Evolutionary conservation across 2,113 vertebrate genomes (phyloP), one percentile per base, ranked within the genome.

Genomic region (Petrocephalus zakoni): DNA sequence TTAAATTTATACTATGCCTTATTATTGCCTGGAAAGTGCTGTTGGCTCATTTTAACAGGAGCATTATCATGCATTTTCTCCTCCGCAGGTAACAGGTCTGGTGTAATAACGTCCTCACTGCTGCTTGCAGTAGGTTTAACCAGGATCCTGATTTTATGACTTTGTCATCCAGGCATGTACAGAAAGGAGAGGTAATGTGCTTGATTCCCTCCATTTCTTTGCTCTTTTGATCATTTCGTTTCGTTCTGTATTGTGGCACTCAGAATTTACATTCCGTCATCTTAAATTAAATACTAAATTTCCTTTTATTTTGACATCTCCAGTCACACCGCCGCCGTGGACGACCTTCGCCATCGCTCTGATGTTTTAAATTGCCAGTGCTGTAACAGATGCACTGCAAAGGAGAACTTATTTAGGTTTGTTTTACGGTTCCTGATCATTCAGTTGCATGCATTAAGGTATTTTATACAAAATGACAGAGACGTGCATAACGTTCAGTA

Each of bases 91-190:
- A 88, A 61, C 47, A 25, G 81, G 87, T 86, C 84, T 88, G 56
- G 81, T 72, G 64, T 88, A 88, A 89, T 90, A 89, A 87, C 86
- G 83, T 61, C 84, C 56, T 78, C 47, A 86, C 19, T 82, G 15
- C 64, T 49, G 49, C 51, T n/a, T 46, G 83, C 37, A 47, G 61
- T 58, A 88, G 78, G 52, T 88, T 87, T 86, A 58, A 4, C 64
- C 46, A 55, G 3, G 29, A 78, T 15, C 5, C 58, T 55, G 22
- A 37, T 81, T 29, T 68, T 89, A 91, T 58, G 37, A 87, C 72
- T 34, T 89, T 56, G 47, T 72, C 84, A 87, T 88, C 78, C 49
- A 91, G 58, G 37, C 58, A 5, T 21, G 49, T 53, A 47, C 75
- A 55, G 87, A 1, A 52, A 56, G 64, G 25, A 85, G 29, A 58